Evolutionary conservation across 2,797 vertebrate genomes (phyloP).

Genomic region (Meda fulgida): DNA sequence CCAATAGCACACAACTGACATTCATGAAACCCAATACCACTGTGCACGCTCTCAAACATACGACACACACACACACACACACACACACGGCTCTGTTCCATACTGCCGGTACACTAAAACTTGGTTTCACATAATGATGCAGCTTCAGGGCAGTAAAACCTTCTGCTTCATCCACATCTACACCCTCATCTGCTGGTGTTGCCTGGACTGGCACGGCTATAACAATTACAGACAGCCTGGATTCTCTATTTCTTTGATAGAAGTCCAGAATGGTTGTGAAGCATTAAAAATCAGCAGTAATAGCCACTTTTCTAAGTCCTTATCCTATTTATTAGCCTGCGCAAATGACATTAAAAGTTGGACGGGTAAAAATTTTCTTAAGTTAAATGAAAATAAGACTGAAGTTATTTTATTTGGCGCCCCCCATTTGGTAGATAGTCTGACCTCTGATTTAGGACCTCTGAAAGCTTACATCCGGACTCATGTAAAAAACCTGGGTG

Average conservation of each 20-base stretch:
- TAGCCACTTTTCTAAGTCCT: too few species aligned
- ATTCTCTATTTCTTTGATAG: conserved; percentile 27
- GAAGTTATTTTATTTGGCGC: too few species aligned
- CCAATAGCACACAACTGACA: conserved; percentile 34
- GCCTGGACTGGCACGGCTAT: conserved; percentile 32
- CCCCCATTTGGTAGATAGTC: too few species aligned
- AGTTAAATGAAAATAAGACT: too few species aligned
- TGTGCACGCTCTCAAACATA: background rate
- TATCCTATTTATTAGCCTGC: too few species aligned
- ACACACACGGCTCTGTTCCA: conserved; percentile 25
- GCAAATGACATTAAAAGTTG: too few species aligned
- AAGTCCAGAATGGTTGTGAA: conserved; percentile 33
- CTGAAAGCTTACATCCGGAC: too few species aligned
- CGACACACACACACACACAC: conserved; percentile 20
- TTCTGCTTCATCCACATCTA: conserved; percentile 39
- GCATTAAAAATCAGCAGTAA: background rate
- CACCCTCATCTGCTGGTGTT: conserved; percentile 45
- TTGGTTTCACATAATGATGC: conserved; percentile 30
- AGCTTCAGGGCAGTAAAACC: conserved; percentile 45
- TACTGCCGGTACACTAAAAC: conserved; percentile 36
- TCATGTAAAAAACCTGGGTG: too few species aligned
- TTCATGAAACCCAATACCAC: conserved; percentile 48
- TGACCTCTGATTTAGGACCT: too few species aligned
- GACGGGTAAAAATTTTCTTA: too few species aligned
- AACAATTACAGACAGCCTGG: conserved; percentile 17